phyloP scores from a whole-genome alignment of 2,113 vertebrate species.

The Peromyscus leucopus region DNA sequence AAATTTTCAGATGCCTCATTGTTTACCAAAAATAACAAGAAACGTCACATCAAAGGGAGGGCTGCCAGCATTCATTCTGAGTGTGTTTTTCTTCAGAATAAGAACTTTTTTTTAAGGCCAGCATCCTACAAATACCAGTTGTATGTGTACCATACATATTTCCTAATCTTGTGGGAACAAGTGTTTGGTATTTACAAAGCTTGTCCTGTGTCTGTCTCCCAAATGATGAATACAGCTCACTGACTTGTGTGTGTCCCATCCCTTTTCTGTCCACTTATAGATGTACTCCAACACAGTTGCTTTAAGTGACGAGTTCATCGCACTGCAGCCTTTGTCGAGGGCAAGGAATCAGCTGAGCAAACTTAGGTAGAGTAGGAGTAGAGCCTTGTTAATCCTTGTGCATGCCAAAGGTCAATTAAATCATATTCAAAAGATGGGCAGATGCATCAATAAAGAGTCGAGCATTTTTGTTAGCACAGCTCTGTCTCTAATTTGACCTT shows the following conservation, averaged over 20 bases:
- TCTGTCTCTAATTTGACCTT: slow-evolving; percentile 86
- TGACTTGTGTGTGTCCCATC: slow-evolving; percentile 90
- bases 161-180: slow-evolving; percentile 81
- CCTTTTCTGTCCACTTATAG: slow-evolving; percentile 93
- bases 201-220: slow-evolving; percentile 88
- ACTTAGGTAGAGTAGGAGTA: slow-evolving; percentile 98
- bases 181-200: slow-evolving; percentile 72
- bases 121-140: slow-evolving; percentile 71
- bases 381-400: slow-evolving; percentile 87
- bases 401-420: slow-evolving; percentile 90
- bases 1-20: slow-evolving; percentile 38
- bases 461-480: slow-evolving; percentile 82
- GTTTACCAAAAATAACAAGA: slow-evolving; percentile 55
- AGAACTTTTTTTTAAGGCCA: slow-evolving; percentile 44
- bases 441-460: slow-evolving; percentile 85
- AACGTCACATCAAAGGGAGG: slow-evolving; percentile 43
- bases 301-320: slow-evolving; percentile 99
- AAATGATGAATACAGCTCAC: slow-evolving; percentile 85
- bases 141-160: slow-evolving; percentile 77
- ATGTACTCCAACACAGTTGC: slow-evolving; percentile 98
- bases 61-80: slow-evolving; percentile 43
- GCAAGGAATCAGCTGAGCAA: slow-evolving; percentile 99
- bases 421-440: slow-evolving; percentile 86
- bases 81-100: slow-evolving; percentile 50
- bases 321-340: slow-evolving; percentile 99